Evolutionary conservation across 2,797 vertebrate genomes (phyloP).

Genomic region (Coregonus suidteri): DNA sequence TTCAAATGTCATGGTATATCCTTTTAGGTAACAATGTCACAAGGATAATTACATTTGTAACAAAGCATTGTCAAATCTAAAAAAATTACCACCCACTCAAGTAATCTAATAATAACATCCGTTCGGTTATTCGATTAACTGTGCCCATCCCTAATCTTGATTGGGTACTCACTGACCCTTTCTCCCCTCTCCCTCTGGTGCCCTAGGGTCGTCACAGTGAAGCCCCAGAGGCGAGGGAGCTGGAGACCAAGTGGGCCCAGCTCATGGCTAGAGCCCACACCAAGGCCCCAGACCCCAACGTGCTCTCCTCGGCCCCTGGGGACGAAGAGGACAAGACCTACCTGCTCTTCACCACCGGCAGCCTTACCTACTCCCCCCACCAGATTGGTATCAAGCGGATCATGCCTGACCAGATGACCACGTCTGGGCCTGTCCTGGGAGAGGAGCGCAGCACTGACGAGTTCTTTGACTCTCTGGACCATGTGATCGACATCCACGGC

Average conservation of each 20-base stretch:
- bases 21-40: no score
- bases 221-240: constrained; percentile 65
- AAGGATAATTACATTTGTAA: no score
- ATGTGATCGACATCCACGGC: constrained; percentile 94
- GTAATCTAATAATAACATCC: no score
- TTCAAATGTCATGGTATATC: no score
- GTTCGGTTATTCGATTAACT: no score
- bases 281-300: constrained; percentile 70
- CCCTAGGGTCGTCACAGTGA: constrained; percentile 63
- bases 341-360: constrained; percentile 95
- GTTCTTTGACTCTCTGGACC: constrained; percentile 95
- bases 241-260: constrained; percentile 87
- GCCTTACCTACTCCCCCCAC: constrained; percentile 96
- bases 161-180: neutral
- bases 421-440: constrained; percentile 88
- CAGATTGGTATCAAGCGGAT: constrained; percentile 98
- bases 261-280: constrained; percentile 85
- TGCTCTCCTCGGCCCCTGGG: constrained; percentile 63
- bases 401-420: constrained; percentile 96
- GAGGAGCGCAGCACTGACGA: constrained; percentile 88
- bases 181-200: neutral
- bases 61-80: no score
- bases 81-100: no score
- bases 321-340: constrained; percentile 84
- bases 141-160: neutral